Evolutionary conservation across 2,888 invertebrate genomes (phyloP), one percentile per base, ranked within the genome.

Genomic region (Macropis europaea): DNA sequence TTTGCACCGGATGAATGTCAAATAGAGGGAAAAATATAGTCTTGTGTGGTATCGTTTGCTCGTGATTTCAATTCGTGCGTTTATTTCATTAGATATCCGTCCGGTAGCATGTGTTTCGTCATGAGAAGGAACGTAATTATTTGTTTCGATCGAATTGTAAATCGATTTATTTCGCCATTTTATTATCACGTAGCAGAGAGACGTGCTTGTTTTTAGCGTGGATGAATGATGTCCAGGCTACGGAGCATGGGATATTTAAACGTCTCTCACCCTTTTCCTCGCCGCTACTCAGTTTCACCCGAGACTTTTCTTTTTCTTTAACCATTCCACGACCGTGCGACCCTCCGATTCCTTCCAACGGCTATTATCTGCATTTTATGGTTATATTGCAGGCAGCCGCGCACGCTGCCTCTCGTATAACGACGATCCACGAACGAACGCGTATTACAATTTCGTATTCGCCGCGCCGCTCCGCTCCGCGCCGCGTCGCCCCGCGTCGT

Each of bases 341-440:
- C 82, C 82, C 82, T 83, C 81, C 79, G 54, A 81, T 83, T 74
- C 82, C 82, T 82, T 84, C 82, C 82, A 83, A 61, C 82, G 83
- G 83, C 86, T 86, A 89, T 89, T 89, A 89, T 88, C 89, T 88
- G 83, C 86, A 87, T 88, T 89, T 89, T 89, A 89, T 89, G 88
- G 88, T 87, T 89, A 88, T 89, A 89, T 88, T 88, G 88, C 89
- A 79, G 85, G 82, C 81, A 84, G 83, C 84, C 83, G 83, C n/a
- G n/a, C n/a, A n/a, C n/a, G n/a, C 80, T 79, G 82, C 73, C 80
- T 81, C 79, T 81, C 79, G 77, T 83, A 82, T 82, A 84, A 85
- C 82, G 80, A 78, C 84, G 62, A 59, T 70, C 82, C 73, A 82
- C 72, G 79, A 82, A 80, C 79, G 82, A 82, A 85, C 83, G 77